Base-by-base conservation (phyloP, 2,888 invertebrate species). In the Lasius fuliginosus region DNA sequence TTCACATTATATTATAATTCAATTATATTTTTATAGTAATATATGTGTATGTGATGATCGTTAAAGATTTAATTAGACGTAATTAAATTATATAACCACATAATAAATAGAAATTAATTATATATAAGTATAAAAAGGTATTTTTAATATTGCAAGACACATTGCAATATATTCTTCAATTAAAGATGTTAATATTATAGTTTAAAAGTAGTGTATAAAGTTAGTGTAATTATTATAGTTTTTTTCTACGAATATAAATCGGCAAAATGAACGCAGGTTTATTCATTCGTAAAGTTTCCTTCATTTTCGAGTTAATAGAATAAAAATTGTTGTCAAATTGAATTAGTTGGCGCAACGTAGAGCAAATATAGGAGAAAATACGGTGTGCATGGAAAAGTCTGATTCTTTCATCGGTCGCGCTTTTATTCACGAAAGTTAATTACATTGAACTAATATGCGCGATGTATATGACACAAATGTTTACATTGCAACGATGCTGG, bases 381-480 rank as follows among this genome's bases (percentile, higher is more conserved):
- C 36, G 36, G 27, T 30, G 27, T n/a, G 40, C 9, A 9, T 67
- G 56, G 18, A 77, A 77, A 77, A 56, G 53, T 65, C 40, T 77
- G 40, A 18, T 49, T 49, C n/a, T 56, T 27, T 56, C 56, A 67
- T 76, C 68, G 53, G 27, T 77, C 27, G 40, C 53, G 67, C 68
- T 67, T 77, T 67, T 76, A 65, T 76, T 56, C 77, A 56, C 53
- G n/a, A 68, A 77, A 77, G 68, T 67, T 76, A 76, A 76, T 76
- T 77, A 77, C 53, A 77, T 67, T 40, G 77, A 77, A 77, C 67
- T 77, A 77, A 77, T 77, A 77, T 27, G 67, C 56, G 30, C 30
- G 40, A 67, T 56, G 67, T 40, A 53, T 40, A 53, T 77, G 56
- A 68, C 53, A 75, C 46, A 46, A 18, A 56, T 67, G 67, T 77